Conservation (phyloP, 92 coral and sea anemone species). For the Pocillopora meandrina region DNA sequence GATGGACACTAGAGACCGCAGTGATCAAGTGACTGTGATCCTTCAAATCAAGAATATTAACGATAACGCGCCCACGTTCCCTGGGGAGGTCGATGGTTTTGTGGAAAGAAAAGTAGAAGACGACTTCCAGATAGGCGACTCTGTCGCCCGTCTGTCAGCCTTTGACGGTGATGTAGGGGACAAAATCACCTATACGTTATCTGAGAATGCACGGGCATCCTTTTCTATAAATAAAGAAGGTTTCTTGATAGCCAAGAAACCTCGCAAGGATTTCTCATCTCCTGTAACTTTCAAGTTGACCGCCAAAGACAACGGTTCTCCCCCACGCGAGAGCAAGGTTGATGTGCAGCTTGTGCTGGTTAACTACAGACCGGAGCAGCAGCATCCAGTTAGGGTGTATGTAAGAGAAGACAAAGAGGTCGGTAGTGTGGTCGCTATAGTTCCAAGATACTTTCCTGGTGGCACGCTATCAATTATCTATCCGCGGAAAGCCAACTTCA, state of each 20-base stretch:
- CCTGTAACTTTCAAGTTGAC: conserved; percentile 57
- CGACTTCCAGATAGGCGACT: conserved; percentile 69
- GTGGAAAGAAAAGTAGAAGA: conserved; percentile 84
- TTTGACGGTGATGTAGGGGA: conserved; percentile 73
- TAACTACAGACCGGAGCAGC: conserved; percentile 83
- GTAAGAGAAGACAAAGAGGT: conserved; percentile 75
- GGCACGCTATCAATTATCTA: conserved; percentile 77
- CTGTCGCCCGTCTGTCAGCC: conserved; percentile 77
- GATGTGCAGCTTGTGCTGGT: conserved; percentile 76
- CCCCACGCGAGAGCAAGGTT: conserved; percentile 51
- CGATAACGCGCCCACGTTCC: conserved; percentile 84
- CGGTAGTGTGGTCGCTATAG: conserved; percentile 69
- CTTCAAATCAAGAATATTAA: conserved; percentile 78
- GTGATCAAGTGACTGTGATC: conserved; percentile 80
- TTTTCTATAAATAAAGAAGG: conserved; percentile 70
- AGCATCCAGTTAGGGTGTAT: conserved; percentile 89
- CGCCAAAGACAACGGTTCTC: conserved; percentile 71
- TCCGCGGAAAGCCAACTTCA: conserved; percentile 78
- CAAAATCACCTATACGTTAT: conserved; percentile 50
- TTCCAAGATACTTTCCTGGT: conserved; percentile 86
- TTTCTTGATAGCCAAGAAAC: conserved; percentile 63
- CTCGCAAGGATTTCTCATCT: conserved; percentile 63
- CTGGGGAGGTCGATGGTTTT: conserved; percentile 65
- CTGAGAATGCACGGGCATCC: conserved; percentile 46
- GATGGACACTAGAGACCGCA: conserved; percentile 77